Base-by-base conservation (phyloP, 2,888 invertebrate species). In the Luffia ferchaultella region DNA sequence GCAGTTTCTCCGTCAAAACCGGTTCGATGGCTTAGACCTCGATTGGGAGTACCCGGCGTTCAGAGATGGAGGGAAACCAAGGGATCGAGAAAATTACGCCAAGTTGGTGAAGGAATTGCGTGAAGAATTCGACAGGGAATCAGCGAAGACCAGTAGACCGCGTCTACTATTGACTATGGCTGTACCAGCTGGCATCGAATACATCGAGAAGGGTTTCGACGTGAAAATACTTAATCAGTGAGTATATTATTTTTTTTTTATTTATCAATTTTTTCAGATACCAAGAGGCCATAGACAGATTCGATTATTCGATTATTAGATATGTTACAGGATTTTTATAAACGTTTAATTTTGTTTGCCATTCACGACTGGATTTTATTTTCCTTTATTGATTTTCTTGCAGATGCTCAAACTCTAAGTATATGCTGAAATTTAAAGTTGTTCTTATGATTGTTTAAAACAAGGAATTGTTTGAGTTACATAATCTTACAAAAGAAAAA, bases 201-300 rank as follows among this genome's bases (percentile, higher is more conserved):
- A 96, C 66, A 93, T 97, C 58, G 92, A 95, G 66, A 95, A 96
- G 68, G 97, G 97, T 55, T 97, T 95, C 68, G 96, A 97, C 62
- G 88, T 97, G 51, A 91, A 92, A 54, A 91, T 91, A 60, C 77
- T 97, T 51, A 93, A 94, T 70, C 91, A 90, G 89, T 93, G 65
- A 83, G 86, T 74, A 16, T n/a, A 30, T 30, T 30, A 7, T 3
- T 30, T 30, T 30, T 30, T n/a, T n/a, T n/a, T n/a, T n/a, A n/a
- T n/a, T n/a, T n/a, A n/a, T n/a, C n/a, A n/a, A n/a, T n/a, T n/a
- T n/a, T n/a, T n/a, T n/a, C n/a, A n/a, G n/a, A n/a, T n/a, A n/a
- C n/a, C n/a, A n/a, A n/a, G n/a, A n/a, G n/a, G n/a, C n/a, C n/a
- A n/a, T n/a, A n/a, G n/a, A n/a, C n/a, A n/a, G n/a, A n/a, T n/a